Evolutionary conservation across 2,797 vertebrate genomes (phyloP), one percentile per base, ranked within the genome.

Genomic region (Telmatherina bonti): DNA sequence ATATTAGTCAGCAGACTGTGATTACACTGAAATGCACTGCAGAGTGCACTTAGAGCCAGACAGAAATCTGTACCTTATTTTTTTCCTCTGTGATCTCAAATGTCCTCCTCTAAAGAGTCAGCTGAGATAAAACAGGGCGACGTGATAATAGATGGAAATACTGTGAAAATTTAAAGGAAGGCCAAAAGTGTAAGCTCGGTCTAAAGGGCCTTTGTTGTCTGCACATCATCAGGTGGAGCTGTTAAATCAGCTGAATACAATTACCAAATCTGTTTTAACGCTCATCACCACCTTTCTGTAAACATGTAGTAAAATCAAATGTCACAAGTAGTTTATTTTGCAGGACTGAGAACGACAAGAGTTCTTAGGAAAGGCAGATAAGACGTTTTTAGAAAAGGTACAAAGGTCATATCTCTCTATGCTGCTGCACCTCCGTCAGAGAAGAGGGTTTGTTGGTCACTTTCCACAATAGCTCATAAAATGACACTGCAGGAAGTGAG

Each of bases 111-210:
- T 36, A 53, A 33, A 16, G 7, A 70, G 53, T 35, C 61, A 62
- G 56, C 47, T 61, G 56, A 26, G 38, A 11, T 49, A 22, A 52
- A 76, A 36, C 41, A 60, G 43, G 29, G 24, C 8, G 5, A 31
- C 47, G 68, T 73, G 69, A 61, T 81, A 1, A 65, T 38, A 35
- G 0, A n/a, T n/a, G 20, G 38, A 55, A 86, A 72, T 83, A 72
- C 68, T 27, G 53, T 55, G 62, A 16, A 36, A 33, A 62, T 74
- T 29, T 57, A 52, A 47, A 62, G 43, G 49, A 60, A 73, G 57
- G 49, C 59, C 69, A 70, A 8, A 2, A 61, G 67, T 45, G 76
- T 74, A 75, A 67, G 57, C 64, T 52, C 52, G 41, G 52, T 76
- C 59, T 12, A 53, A 41, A 62, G 35, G 47, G 29, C 22, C 16